Evolutionary conservation across 2,888 invertebrate genomes (phyloP).

Genomic region (Hypomecis atomaria): DNA sequence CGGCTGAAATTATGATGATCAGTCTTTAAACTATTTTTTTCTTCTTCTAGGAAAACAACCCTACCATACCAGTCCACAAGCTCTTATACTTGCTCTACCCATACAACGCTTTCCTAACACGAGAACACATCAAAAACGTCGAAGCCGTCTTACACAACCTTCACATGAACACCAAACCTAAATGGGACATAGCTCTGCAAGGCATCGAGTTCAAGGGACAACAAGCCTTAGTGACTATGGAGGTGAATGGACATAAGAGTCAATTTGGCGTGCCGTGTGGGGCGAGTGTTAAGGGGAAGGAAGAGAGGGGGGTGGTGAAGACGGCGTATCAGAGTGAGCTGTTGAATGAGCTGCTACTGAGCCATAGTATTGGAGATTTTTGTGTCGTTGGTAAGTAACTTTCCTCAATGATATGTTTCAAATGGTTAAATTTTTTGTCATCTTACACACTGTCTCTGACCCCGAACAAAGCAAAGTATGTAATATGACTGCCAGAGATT

Average conservation of each 20-base stretch:
- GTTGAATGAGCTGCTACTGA: constrained; percentile 90
- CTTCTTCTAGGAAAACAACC: constrained; percentile 88
- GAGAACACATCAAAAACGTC: constrained; percentile 90
- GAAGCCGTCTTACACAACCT: constrained; percentile 88
- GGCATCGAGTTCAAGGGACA: constrained; percentile 62
- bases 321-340: constrained; percentile 92
- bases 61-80: constrained; percentile 87
- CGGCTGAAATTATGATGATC: too few relatives aligned
- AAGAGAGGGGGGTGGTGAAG: constrained; percentile 80
- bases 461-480: too few relatives aligned
- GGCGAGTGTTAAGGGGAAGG: constrained; percentile 51
- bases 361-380: constrained; percentile 92
- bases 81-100: constrained; percentile 93
- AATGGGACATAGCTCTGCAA: constrained; percentile 56
- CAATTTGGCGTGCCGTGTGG: constrained; percentile 75
- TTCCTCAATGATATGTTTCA: neutral
- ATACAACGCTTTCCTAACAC: constrained; percentile 90
- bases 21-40: constrained; percentile 5
- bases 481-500: too few relatives aligned
- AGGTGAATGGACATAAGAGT: constrained; percentile 68
- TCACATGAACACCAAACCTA: constrained; percentile 66
- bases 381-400: constrained; percentile 88
- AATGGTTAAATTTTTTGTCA: too few relatives aligned
- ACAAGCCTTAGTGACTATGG: constrained; percentile 71
- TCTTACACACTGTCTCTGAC: too few relatives aligned